A percentile compares a stretch with the other conserved stretches of the same genome.
These are phyloP conservation scores for Megatriorchis doriae DNA, from an alignment of 2,113 vertebrate species.

Conservation along the genomic window DNA sequence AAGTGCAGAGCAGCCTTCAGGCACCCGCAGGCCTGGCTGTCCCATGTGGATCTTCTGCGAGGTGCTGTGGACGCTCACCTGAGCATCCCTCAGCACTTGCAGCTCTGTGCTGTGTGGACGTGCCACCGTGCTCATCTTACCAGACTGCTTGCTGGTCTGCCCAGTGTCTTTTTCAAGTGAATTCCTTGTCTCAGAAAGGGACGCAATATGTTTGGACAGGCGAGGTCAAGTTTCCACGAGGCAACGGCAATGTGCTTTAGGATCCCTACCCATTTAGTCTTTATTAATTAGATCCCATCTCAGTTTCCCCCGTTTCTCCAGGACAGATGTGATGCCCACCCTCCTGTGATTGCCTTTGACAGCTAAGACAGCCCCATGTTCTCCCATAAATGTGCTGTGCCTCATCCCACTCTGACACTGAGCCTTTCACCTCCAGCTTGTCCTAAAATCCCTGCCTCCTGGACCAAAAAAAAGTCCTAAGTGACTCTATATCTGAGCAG, in stretches of 20 bases:
- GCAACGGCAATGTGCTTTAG: background rate
- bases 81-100: background rate
- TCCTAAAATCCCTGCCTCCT: background rate
- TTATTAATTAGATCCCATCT: background rate
- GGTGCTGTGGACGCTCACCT: accelerated
- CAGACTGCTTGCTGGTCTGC: background rate
- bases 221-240: background rate
- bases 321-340: background rate
- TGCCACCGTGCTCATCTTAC: background rate
- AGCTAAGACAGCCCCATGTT: background rate
- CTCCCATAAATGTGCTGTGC: background rate
- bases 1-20: background rate
- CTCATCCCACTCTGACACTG: background rate
- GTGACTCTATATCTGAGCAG: accelerated
- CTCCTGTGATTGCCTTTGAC: background rate
- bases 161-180: background rate
- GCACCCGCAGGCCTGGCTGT: background rate
- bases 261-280: background rate
- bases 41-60: background rate
- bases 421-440: background rate
- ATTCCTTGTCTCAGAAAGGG: background rate
- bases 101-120: background rate
- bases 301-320: background rate
- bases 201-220: background rate
- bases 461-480: background rate